A percentile compares a stretch with the other conserved stretches of the same genome.
phyloP scores from a whole-genome alignment of 1,140 invertebrate genomes.

The Sesamia nonagrioides region DNA sequence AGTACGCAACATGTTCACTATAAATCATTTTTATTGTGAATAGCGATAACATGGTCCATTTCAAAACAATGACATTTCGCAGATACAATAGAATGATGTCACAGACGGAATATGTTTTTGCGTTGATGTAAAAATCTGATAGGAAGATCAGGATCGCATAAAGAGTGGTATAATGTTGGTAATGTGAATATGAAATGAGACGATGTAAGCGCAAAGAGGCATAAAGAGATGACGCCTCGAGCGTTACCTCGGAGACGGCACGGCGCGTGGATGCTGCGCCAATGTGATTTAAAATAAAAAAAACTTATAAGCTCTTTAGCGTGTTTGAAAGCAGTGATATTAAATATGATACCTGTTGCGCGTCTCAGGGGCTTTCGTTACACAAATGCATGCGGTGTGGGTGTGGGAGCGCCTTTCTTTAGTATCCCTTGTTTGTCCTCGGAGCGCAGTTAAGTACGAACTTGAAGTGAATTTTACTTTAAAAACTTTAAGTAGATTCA shows the following conservation, averaged over 20 bases:
- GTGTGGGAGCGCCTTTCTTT: conserved; percentile 20
- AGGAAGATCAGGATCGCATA: conserved; percentile 35
- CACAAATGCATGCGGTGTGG: conserved; percentile 21
- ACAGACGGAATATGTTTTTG: conserved; percentile 31
- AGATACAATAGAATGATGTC: background rate
- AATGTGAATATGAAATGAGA: conserved; percentile 29
- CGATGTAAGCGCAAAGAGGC: conserved; percentile 3
- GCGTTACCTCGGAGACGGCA: background rate
- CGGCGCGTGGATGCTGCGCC: background rate
- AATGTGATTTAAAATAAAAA: conserved; percentile 34
- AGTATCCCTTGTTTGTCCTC: conserved; percentile 33
- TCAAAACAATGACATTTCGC: conserved; percentile 20
- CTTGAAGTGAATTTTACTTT: conserved; percentile 40
- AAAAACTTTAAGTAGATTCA: conserved; percentile 47
- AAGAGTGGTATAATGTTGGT: conserved; percentile 16
- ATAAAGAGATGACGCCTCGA: background rate
- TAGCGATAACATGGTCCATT: conserved; percentile 17
- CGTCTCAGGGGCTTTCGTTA: conserved; percentile 32
- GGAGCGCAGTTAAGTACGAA: conserved; percentile 33
- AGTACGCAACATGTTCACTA: background rate
- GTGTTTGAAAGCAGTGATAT: conserved; percentile 25
- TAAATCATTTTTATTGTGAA: conserved; percentile 47
- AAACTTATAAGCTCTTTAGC: conserved; percentile 30
- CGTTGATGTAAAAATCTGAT: conserved; percentile 27
- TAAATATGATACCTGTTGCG: conserved; percentile 38